Conservation (phyloP, 2,113 vertebrate species). For the Fregetta grallaria region DNA sequence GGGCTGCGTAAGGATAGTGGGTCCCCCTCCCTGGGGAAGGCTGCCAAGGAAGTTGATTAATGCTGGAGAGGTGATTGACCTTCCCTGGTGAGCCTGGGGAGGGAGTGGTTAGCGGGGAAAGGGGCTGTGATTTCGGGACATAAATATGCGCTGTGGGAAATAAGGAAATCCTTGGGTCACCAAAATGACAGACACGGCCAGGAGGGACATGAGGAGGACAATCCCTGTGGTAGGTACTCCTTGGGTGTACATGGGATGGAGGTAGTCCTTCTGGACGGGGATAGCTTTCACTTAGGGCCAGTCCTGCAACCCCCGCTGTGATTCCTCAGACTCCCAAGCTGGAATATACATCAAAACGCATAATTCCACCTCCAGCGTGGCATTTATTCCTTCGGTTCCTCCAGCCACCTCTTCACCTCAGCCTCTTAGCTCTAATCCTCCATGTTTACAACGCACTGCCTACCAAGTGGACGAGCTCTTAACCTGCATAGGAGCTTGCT, state of each 20-base stretch:
- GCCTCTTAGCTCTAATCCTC: background rate
- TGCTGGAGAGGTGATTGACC: background rate
- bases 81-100: background rate
- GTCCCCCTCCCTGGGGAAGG: background rate
- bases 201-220: background rate
- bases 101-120: background rate
- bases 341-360: background rate
- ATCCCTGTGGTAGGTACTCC: background rate
- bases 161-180: background rate
- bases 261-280: background rate
- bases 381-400: background rate
- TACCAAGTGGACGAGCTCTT: background rate
- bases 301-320: background rate
- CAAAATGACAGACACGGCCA: background rate
- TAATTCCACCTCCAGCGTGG: background rate
- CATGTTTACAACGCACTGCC: background rate
- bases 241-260: background rate
- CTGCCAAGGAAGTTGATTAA: background rate
- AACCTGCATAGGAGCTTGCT: background rate
- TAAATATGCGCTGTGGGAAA: background rate
- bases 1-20: fast-evolving
- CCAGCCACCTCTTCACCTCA: background rate
- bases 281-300: background rate
- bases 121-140: background rate
- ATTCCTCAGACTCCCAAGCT: background rate